phyloP scores from a whole-genome alignment of 2,888 invertebrate species.

The Amiota communis region DNA sequence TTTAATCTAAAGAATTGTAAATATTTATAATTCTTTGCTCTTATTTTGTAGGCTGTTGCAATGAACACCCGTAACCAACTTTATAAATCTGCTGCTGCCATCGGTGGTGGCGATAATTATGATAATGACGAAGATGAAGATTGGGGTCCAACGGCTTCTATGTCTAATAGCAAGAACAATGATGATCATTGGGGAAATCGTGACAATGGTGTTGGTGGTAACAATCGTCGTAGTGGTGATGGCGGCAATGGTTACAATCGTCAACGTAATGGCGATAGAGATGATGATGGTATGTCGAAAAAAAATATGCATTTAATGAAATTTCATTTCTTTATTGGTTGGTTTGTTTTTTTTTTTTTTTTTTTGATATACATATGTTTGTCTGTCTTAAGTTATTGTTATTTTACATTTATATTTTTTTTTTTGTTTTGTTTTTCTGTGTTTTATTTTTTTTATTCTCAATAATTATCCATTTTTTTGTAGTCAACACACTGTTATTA shows the following conservation, averaged over 20 bases:
- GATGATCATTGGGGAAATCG: conserved; percentile 27
- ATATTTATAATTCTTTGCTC: no score
- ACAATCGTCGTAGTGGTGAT: conserved; percentile 34
- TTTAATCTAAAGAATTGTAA: no score
- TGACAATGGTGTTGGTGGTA: conserved; percentile 27
- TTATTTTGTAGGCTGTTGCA: conserved; percentile 41
- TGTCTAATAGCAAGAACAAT: conserved; percentile 46
- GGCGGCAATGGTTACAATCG: conserved; percentile 23
- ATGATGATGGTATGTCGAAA: conserved; percentile 33
- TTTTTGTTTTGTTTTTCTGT: neutral
- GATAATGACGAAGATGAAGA: neutral
- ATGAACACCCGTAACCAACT: conserved; percentile 32
- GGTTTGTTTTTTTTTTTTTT: neutral
- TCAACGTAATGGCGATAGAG: neutral
- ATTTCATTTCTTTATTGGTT: neutral
- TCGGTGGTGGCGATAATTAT: neutral
- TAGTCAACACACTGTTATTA: neutral
- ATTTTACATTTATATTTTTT: neutral
- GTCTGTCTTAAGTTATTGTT: neutral
- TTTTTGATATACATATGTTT: neutral
- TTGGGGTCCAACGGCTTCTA: neutral
- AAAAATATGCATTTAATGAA: no score
- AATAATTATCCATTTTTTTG: neutral
- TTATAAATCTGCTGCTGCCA: neutral
- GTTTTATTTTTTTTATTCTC: no score